A percentile compares a stretch with the other conserved stretches of the same genome.
Evolutionary conservation across 2,888 invertebrate genomes (phyloP).

Genomic region (Venusia cambrica): DNA sequence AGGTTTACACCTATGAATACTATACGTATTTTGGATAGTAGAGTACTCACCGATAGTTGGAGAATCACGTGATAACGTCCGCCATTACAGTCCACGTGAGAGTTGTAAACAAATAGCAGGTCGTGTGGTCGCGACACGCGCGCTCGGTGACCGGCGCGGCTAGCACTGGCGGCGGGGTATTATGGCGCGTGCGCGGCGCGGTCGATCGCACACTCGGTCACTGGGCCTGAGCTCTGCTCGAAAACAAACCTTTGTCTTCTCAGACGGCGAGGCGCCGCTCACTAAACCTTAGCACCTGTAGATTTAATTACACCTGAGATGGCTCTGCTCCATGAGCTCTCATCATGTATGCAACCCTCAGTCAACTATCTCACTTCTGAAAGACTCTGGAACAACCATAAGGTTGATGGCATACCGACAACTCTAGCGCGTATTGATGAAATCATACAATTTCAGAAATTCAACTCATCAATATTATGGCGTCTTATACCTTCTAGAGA

Average conservation of each 20-base stretch:
- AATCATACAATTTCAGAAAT: too few relatives aligned
- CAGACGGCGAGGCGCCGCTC: conserved; percentile 70
- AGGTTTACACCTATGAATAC: too few relatives aligned
- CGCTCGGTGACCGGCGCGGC: conserved; percentile 53
- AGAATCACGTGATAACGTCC: conserved; percentile 40
- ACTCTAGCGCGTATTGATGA: background rate
- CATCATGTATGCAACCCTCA: background rate
- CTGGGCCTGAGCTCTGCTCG: conserved; percentile 57
- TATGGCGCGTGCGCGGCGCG: conserved; percentile 67
- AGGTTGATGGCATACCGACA: too few relatives aligned
- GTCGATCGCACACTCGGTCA: conserved; percentile 78
- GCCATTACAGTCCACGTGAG: conserved; percentile 42
- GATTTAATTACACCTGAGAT: conserved; percentile 34
- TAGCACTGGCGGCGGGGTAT: conserved; percentile 51
- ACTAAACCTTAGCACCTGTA: conserved; percentile 64
- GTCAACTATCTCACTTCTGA: background rate
- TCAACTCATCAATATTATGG: too few relatives aligned
- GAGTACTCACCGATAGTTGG: conserved; percentile 22
- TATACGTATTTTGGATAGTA: too few relatives aligned
- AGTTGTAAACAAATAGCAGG: conserved; percentile 34
- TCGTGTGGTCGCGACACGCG: conserved; percentile 41
- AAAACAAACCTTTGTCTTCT: conserved; percentile 75
- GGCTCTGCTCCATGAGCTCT: conserved; percentile 1
- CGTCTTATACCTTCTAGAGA: too few relatives aligned
- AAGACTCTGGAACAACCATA: too few relatives aligned